phyloP scores from a whole-genome alignment of 2,888 invertebrate species.

The Scaeva pyrastri region DNA sequence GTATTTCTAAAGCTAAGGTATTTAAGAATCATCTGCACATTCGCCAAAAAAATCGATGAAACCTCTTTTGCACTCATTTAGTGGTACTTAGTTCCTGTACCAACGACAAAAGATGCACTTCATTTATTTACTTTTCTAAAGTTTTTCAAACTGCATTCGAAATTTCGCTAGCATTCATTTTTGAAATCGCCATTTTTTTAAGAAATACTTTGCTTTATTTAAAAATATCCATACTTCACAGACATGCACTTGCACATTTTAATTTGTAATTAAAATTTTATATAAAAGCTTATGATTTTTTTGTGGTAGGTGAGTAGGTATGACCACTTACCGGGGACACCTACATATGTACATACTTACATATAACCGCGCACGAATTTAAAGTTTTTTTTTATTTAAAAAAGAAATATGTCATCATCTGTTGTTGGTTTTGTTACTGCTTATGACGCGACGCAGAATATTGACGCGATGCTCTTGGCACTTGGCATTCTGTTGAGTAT shows the following conservation, averaged over 20 bases:
- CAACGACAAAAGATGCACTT: too few species aligned
- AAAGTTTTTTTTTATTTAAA: slow-evolving; percentile 14
- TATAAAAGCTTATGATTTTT: neutral
- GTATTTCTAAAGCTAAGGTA: too few species aligned
- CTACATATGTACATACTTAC: too few species aligned
- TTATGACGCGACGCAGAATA: slow-evolving; percentile 43
- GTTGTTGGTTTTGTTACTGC: slow-evolving; percentile 22
- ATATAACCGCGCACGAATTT: slow-evolving; percentile 8
- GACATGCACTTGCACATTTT: too few species aligned
- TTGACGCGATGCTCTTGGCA: slow-evolving; percentile 31
- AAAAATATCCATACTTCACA: neutral
- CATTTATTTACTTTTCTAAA: too few species aligned
- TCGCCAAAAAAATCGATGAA: too few species aligned
- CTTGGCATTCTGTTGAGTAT: slow-evolving; percentile 41
- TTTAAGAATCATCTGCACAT: too few species aligned
- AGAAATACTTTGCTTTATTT: neutral
- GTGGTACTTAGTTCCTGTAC: too few species aligned
- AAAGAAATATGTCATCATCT: slow-evolving; percentile 3
- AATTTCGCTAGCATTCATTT: too few species aligned
- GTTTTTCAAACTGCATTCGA: too few species aligned
- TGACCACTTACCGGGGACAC: slow-evolving; percentile 2
- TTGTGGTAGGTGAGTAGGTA: neutral
- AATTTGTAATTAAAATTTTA: neutral
- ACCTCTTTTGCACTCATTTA: too few species aligned
- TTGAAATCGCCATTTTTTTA: too few species aligned